These are phyloP conservation scores for Urophycis tenuis DNA, from an alignment of 2,797 vertebrate genomes.

Conservation along the genomic window DNA sequence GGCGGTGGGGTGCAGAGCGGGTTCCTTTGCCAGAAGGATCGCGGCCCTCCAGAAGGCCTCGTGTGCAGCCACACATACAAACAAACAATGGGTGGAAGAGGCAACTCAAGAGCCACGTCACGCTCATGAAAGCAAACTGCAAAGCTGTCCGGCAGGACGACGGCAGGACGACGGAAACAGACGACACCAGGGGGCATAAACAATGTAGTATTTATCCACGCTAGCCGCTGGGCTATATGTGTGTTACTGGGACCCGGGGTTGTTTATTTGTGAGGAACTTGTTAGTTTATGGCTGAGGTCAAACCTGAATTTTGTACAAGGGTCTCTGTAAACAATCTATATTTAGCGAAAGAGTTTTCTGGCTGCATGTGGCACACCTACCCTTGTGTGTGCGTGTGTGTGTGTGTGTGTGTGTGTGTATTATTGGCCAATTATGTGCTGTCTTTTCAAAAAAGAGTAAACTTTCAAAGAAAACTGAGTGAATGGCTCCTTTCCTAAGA, in stretches of 20 bases:
- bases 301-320: not conserved
- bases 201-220: not conserved
- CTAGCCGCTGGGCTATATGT: not conserved
- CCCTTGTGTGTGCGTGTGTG: too few species aligned
- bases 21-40: not conserved
- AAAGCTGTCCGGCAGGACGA: not conserved
- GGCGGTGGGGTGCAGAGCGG: not conserved
- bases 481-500: not conserved
- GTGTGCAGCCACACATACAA: not conserved
- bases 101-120: not conserved
- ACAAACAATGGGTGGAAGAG: not conserved
- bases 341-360: constrained; percentile 25
- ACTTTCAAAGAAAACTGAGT: constrained; percentile 40
- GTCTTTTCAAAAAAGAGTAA: not conserved
- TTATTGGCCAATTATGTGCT: too few species aligned
- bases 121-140: not conserved
- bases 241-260: not conserved
- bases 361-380: constrained; percentile 19
- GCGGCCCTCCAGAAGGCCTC: not conserved
- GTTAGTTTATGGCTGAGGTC: not conserved
- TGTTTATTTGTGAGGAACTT: not conserved
- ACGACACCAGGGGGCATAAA: not conserved
- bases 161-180: not conserved
- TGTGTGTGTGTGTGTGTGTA: too few species aligned
- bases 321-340: not conserved